A percentile compares a stretch with the other conserved stretches of the same genome.
Evolutionary conservation across 2,797 vertebrate genomes (phyloP).

Genomic region (Helostoma temminkii): DNA sequence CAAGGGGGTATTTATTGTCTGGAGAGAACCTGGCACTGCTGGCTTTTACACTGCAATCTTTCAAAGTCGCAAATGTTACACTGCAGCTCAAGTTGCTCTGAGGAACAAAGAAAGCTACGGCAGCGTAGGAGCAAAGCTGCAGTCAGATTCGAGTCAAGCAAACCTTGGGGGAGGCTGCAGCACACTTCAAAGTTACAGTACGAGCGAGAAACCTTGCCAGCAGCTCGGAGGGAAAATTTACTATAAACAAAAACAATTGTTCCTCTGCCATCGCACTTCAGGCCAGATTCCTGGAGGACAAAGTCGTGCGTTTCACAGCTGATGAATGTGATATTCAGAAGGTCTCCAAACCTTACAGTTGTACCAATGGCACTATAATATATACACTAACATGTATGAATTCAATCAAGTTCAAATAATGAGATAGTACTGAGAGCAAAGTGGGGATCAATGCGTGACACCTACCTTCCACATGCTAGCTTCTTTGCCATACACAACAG

Average conservation of each 20-base stretch:
- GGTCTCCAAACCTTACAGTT: constrained; percentile 8
- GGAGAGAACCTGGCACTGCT: constrained; percentile 41
- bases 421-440: not conserved
- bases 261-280: constrained; percentile 44
- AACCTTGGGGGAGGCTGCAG: constrained; percentile 59
- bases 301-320: constrained; percentile 40
- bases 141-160: constrained; percentile 46
- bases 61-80: constrained; percentile 44
- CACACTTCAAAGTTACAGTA: constrained; percentile 66
- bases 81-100: constrained; percentile 46
- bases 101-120: constrained; percentile 28
- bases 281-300: constrained; percentile 55
- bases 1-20: constrained; percentile 21
- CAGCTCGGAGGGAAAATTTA: constrained; percentile 60
- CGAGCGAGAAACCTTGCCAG: constrained; percentile 48
- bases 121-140: constrained; percentile 57
- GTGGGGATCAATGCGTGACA: not conserved
- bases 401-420: not conserved
- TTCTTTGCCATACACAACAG: constrained; percentile 96
- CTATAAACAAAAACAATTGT: constrained; percentile 67
- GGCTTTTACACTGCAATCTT: constrained; percentile 42
- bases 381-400: not conserved
- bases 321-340: constrained; percentile 11
- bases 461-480: constrained; percentile 98
- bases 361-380: not conserved